Percentiles rank a stretch among this genome's conserved stretches.
Conservation (phyloP, 2,888 invertebrate genomes). For the Epsilonema sp. region DNA sequence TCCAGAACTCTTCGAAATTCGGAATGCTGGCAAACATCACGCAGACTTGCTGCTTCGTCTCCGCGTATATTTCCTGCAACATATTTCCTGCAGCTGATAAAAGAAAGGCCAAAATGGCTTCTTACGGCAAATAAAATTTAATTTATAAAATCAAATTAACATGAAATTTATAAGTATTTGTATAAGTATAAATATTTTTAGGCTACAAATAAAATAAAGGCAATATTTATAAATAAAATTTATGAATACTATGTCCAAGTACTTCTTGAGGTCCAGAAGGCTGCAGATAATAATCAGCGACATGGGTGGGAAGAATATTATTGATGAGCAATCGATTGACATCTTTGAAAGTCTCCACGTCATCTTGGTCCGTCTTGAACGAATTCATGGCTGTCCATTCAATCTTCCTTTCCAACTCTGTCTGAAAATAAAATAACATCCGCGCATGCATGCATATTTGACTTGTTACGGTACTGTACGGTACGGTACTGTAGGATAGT, state of each 20-base stretch:
- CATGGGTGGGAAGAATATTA: constrained; percentile 86
- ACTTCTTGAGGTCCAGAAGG: too few relatives aligned
- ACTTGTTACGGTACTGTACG: too few relatives aligned
- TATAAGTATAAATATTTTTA: background rate
- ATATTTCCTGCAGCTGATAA: background rate
- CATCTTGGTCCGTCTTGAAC: constrained; percentile 69
- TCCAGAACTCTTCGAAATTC: constrained; percentile 89
- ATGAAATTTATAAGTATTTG: background rate
- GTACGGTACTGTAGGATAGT: too few relatives aligned
- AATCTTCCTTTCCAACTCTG: constrained; percentile 40
- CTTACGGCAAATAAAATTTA: too few relatives aligned
- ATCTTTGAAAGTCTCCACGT: constrained; percentile 82
- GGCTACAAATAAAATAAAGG: constrained; percentile 5
- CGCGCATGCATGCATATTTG: too few relatives aligned
- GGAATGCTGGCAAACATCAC: constrained; percentile 98
- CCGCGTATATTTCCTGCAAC: constrained; percentile 68
- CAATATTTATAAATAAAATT: too few relatives aligned
- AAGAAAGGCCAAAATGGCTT: too few relatives aligned
- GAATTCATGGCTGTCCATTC: constrained; percentile 86
- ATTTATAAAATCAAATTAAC: constrained; percentile 5
- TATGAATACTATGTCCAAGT: too few relatives aligned
- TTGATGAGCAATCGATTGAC: constrained; percentile 88
- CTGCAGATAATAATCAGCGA: constrained; percentile 63
- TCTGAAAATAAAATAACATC: constrained; percentile 13
- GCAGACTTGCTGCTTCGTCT: constrained; percentile 71